These are phyloP conservation scores for Physeter macrocephalus DNA, from an alignment of 2,113 vertebrate species.

Conservation along the genomic window DNA sequence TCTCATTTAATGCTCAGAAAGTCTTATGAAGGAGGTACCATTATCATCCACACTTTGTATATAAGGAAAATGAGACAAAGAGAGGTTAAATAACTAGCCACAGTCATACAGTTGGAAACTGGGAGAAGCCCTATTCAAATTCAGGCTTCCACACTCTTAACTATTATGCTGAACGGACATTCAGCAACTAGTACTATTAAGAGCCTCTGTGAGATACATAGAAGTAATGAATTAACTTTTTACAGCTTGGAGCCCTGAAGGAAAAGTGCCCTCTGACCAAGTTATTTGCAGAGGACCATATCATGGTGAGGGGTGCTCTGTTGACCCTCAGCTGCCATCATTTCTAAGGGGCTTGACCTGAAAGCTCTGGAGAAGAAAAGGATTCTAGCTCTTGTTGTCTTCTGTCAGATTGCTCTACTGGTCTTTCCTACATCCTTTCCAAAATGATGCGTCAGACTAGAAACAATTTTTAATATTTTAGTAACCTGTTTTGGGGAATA, in stretches of 20 bases:
- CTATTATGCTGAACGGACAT: background rate
- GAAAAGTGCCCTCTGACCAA: background rate
- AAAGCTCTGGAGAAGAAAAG: slow-evolving; percentile 20
- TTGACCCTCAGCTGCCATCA: background rate
- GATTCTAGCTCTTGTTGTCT: background rate
- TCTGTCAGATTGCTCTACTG: background rate
- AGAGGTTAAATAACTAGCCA: background rate
- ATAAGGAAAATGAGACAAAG: slow-evolving; percentile 23
- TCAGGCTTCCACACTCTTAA: background rate
- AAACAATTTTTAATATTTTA: background rate
- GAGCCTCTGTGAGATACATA: background rate
- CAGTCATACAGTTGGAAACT: background rate
- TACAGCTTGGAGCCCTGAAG: background rate
- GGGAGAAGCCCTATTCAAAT: background rate
- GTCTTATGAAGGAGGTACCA: background rate
- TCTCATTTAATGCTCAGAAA: background rate
- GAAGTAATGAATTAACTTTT: background rate
- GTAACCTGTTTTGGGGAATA: slow-evolving; percentile 1
- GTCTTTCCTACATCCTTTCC: background rate
- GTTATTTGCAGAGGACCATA: background rate
- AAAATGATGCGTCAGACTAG: slow-evolving; percentile 14
- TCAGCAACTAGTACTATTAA: background rate
- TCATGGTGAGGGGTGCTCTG: background rate
- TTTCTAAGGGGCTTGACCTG: background rate
- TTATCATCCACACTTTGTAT: background rate